Evolutionary conservation across 2,113 vertebrate genomes (phyloP), one percentile per base, ranked within the genome.

Genomic region (Atrichornis clamosus): DNA sequence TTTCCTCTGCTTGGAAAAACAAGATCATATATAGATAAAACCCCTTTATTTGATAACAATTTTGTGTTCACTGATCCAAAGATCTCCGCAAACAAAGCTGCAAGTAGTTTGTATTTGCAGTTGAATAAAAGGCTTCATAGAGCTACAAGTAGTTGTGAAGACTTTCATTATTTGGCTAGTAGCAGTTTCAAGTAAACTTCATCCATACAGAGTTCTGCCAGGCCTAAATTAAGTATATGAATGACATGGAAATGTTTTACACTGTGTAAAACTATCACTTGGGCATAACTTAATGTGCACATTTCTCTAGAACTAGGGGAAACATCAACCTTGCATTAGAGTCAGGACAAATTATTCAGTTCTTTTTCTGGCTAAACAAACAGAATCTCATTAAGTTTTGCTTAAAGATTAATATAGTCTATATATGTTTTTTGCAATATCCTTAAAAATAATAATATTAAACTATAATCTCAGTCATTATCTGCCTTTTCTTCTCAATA

Each of bases 401-500:
- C 14, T 53, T 74, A 70, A 91, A 84, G 70, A 91, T 93, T 91
- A 94, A 80, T 92, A 86, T 24, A 70, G 33, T 15, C 42, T 82
- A 46, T 60, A 46, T 35, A 70, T 67, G 30, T 23, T 91, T 91
- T 87, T 18, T 76, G 42, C 30, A 83, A 81, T 88, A 77, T 59
- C 67, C 84, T 93, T 90, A 90, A 80, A 93, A 91, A 65, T 60
- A 96, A 88, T 79, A 69, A 8, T 46, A 73, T 90, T 94, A 94
- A 69, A 81, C 16, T 67, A 60, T 86, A 93, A 96, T 91, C 67
- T 75, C 65, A 67, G 87, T 78, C 73, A 95, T 95, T 74, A 96
- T 90, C 63, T 86, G 90, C 82, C 75, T 83, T 95, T 97, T 91
- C 83, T 96, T 88, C 86, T 97, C 81, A 96, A 84, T 96, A 95